phyloP scores from a whole-genome alignment of 2,888 invertebrate species.

The Harpagoxenus sublaevis region DNA sequence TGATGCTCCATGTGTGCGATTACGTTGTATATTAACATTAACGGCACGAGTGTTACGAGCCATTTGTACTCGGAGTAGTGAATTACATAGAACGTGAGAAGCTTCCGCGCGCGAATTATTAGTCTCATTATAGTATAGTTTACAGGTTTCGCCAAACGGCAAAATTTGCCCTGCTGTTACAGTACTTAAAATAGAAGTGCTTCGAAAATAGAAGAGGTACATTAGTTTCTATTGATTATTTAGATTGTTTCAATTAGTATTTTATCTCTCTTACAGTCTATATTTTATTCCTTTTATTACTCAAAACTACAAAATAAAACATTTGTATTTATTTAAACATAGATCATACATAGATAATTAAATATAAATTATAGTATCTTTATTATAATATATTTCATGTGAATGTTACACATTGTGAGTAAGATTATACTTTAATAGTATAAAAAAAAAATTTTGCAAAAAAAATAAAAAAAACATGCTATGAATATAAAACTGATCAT shows the following conservation, averaged over 20 bases:
- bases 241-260: not conserved
- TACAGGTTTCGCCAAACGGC: slow-evolving; percentile 52
- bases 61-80: slow-evolving; percentile 79
- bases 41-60: slow-evolving; percentile 75
- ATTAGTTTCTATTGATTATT: slow-evolving; percentile 10
- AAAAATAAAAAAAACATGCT: not conserved
- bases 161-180: slow-evolving; percentile 24
- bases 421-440: slow-evolving; percentile 4
- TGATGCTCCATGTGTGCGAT: slow-evolving; percentile 74
- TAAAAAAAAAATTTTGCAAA: not conserved
- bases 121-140: slow-evolving; percentile 78
- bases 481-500: not conserved
- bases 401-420: not conserved
- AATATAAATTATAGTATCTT: not conserved
- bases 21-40: slow-evolving; percentile 83
- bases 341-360: not conserved
- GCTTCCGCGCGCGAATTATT: slow-evolving; percentile 80
- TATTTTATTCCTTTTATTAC: not conserved
- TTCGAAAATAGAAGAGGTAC: slow-evolving; percentile 1
- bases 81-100: slow-evolving; percentile 82
- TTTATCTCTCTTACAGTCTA: not conserved
- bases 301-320: not conserved
- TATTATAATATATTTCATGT: not conserved
- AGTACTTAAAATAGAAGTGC: not conserved
- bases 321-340: not conserved